phyloP scores from a whole-genome alignment of 2,888 invertebrate species.

The Mechanitis messenoides region DNA sequence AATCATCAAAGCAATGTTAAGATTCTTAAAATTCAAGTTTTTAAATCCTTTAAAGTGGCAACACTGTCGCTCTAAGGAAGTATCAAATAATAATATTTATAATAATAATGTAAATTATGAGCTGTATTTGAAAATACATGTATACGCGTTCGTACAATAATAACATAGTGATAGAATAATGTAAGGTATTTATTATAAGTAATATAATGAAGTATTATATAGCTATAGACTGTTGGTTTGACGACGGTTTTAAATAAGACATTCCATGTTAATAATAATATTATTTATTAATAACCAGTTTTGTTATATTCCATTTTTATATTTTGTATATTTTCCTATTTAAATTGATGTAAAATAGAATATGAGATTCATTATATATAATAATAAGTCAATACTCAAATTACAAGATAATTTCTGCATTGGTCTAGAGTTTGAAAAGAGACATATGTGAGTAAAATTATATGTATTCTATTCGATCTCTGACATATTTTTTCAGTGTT shows the following conservation, averaged over 20 bases:
- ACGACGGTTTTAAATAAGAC: neutral
- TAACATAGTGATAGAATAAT: constrained; percentile 54
- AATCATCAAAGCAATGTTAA: neutral
- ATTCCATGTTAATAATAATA: too few species aligned
- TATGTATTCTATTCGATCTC: too few species aligned
- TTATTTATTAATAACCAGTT: too few species aligned
- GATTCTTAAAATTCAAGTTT: constrained; percentile 4
- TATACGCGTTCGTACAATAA: constrained; percentile 76
- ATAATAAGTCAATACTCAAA: too few species aligned
- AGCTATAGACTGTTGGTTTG: constrained; percentile 32
- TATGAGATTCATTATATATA: too few species aligned
- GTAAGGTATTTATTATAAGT: constrained; percentile 70
- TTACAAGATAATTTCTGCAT: too few species aligned
- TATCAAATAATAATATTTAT: constrained; percentile 12
- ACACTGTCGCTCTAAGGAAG: constrained; percentile 8
- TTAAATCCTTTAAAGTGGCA: constrained; percentile 3
- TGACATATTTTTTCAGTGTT: too few species aligned
- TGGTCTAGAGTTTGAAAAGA: neutral
- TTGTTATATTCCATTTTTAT: too few species aligned
- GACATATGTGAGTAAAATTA: neutral
- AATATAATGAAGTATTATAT: constrained; percentile 52
- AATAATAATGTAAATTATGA: constrained; percentile 41
- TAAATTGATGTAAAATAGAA: too few species aligned
- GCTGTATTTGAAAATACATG: constrained; percentile 71
- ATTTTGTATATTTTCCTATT: too few species aligned